Conservation (phyloP, 2,888 invertebrate genomes). For the Abrostola triplasia region DNA sequence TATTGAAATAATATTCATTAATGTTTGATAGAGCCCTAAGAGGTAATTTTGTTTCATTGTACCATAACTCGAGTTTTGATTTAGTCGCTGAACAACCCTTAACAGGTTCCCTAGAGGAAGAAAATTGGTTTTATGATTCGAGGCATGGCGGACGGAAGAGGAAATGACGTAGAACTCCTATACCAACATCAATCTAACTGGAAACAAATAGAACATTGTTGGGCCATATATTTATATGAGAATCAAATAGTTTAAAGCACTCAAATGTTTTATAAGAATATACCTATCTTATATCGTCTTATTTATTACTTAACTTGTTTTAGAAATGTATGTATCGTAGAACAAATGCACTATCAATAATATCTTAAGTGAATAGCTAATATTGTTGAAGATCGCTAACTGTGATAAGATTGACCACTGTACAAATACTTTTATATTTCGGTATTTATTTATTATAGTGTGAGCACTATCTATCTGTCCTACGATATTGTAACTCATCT, state of each 20-base stretch:
- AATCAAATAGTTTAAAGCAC: too few relatives aligned
- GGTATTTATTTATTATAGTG: background rate
- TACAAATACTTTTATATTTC: background rate
- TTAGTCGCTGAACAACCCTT: constrained; percentile 46
- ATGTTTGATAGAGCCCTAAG: constrained; percentile 18
- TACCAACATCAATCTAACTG: constrained; percentile 33
- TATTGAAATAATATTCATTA: constrained; percentile 10
- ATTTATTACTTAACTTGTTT: too few relatives aligned
- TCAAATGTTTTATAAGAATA: too few relatives aligned
- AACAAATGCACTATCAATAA: constrained; percentile 14
- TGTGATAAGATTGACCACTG: background rate
- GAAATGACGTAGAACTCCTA: constrained; percentile 60
- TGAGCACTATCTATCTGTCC: background rate
- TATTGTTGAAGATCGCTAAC: background rate
- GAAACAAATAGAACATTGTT: constrained; percentile 23
- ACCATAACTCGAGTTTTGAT: constrained; percentile 38
- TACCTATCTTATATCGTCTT: too few relatives aligned
- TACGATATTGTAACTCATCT: background rate
- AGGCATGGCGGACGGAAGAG: constrained; percentile 48
- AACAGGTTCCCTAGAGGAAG: constrained; percentile 49
- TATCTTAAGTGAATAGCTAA: background rate
- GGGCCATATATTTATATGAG: background rate
- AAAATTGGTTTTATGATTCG: constrained; percentile 64
- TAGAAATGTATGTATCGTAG: too few relatives aligned
- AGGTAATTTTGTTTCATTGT: constrained; percentile 8